phyloP scores from a whole-genome alignment of 2,888 invertebrate genomes.

The Sipunculus nudus region DNA sequence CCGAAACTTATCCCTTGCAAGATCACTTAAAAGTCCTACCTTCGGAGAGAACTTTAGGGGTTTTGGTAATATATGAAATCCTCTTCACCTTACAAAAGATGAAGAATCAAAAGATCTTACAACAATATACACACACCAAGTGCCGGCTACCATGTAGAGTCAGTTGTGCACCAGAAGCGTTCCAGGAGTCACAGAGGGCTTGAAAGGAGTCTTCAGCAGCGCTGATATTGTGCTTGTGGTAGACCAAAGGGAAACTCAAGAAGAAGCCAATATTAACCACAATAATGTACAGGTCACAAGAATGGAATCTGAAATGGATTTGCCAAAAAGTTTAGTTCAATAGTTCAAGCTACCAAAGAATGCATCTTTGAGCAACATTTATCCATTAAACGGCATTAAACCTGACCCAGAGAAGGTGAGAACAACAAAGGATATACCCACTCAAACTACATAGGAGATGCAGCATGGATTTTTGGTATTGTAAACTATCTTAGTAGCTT shows the following conservation, averaged over 20 bases:
- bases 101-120: constrained; percentile 1
- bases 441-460: not conserved
- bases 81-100: not conserved
- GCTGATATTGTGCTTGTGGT: constrained; percentile 14
- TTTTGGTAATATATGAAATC: constrained; percentile 2
- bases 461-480: constrained; percentile 15
- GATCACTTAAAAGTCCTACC: too few relatives aligned
- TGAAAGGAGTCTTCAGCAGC: not conserved
- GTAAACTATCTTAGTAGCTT: constrained; percentile 13
- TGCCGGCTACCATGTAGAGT: constrained; percentile 9
- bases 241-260: constrained; percentile 8
- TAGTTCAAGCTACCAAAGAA: constrained; percentile 4
- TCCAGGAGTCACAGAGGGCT: constrained; percentile 7
- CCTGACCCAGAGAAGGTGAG: constrained; percentile 11
- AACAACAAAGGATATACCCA: constrained; percentile 14
- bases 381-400: not conserved
- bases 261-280: constrained; percentile 12
- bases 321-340: not conserved
- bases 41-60: not conserved
- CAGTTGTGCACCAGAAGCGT: constrained; percentile 16
- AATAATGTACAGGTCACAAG: not conserved
- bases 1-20: too few relatives aligned
- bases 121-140: constrained; percentile 15
- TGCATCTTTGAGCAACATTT: not conserved
- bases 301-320: constrained; percentile 1